These are phyloP conservation scores for Prunella fulvescens DNA, from an alignment of 2,113 vertebrate genomes.

Conservation along the genomic window DNA sequence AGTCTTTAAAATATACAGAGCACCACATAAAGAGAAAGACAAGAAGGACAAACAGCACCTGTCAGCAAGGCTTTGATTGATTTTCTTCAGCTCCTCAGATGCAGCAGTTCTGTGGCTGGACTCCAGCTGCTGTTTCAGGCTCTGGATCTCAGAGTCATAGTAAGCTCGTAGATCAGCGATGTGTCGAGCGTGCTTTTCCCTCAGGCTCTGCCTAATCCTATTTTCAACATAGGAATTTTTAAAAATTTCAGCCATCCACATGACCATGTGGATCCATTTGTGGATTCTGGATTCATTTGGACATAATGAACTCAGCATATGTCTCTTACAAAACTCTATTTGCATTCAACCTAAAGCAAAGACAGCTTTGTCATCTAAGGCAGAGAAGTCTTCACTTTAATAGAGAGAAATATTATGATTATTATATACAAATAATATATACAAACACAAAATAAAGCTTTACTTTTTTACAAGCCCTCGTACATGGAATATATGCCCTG, in stretches of 20 bases:
- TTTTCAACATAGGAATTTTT: background rate
- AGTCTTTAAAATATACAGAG: background rate
- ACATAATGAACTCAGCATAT: background rate
- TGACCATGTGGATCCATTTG: background rate
- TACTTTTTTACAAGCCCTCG: background rate
- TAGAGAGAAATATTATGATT: background rate
- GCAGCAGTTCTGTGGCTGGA: conserved; percentile 70
- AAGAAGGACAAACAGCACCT: conserved; percentile 70
- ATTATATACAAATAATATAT: background rate
- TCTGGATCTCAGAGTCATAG: conserved; percentile 89
- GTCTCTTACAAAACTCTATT: background rate
- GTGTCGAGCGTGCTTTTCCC: conserved; percentile 91
- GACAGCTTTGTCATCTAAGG: background rate
- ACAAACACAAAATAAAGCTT: background rate
- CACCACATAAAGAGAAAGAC: background rate
- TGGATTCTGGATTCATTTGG: background rate
- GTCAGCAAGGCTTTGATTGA: conserved; percentile 80
- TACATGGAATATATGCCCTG: background rate
- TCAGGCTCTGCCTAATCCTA: conserved; percentile 89
- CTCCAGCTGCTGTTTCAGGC: conserved; percentile 84
- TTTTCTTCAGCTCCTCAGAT: conserved; percentile 78
- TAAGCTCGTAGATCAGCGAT: conserved; percentile 90
- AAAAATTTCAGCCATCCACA: background rate
- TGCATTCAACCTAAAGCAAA: background rate
- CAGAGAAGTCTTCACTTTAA: background rate